Evolutionary conservation across 2,888 invertebrate genomes (phyloP).

Genomic region (Hyles lineata): DNA sequence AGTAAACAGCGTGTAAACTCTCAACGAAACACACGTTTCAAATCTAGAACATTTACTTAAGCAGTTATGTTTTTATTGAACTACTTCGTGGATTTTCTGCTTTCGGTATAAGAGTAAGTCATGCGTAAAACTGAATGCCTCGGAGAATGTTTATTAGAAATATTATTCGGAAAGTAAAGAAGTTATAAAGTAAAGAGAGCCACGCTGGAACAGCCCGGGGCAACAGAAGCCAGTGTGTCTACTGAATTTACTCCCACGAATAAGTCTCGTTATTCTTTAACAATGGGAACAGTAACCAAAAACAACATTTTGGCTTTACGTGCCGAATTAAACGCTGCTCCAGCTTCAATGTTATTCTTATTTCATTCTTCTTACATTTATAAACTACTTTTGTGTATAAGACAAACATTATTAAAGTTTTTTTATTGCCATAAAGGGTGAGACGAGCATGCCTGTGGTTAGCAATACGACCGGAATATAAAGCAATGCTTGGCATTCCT

Average conservation of each 20-base stretch:
- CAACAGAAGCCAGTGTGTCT: constrained; percentile 35
- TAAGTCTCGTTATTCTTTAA: constrained; percentile 37
- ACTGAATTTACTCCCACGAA: constrained; percentile 40
- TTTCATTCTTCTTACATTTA: background rate
- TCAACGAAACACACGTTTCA: background rate
- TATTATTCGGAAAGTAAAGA: constrained; percentile 30
- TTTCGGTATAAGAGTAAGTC: constrained; percentile 27
- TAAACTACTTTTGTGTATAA: background rate
- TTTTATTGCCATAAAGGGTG: no score
- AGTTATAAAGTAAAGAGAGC: constrained; percentile 36
- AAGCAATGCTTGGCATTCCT: no score
- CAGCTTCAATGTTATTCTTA: background rate
- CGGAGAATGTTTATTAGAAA: constrained; percentile 29
- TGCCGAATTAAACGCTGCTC: constrained; percentile 2
- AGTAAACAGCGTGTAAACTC: background rate
- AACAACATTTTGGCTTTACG: constrained; percentile 27
- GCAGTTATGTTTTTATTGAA: constrained; percentile 19
- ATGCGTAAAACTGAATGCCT: constrained; percentile 29
- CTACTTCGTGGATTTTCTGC: constrained; percentile 14
- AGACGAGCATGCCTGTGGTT: no score
- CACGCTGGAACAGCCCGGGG: constrained; percentile 35
- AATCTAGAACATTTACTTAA: constrained; percentile 10
- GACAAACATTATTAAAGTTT: background rate
- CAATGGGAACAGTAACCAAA: constrained; percentile 5
- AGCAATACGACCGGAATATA: no score